phyloP scores from a whole-genome alignment of 1,140 invertebrate species.

The Chymomyza costata region DNA sequence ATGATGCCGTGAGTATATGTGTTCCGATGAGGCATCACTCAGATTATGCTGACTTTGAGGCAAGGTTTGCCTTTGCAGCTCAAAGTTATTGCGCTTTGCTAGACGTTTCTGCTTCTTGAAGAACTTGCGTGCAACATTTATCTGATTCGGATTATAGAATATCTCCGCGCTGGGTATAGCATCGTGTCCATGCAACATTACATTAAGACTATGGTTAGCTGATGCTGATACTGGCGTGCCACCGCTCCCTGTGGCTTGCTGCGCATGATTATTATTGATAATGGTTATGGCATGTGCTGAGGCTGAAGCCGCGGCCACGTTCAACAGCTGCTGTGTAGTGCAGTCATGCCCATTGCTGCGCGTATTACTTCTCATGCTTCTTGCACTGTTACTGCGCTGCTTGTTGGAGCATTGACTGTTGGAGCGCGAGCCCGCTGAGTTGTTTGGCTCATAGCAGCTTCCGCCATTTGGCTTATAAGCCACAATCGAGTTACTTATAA shows the following conservation, averaged over 20 bases:
- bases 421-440: slow-evolving; percentile 78
- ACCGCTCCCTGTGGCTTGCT: slow-evolving; percentile 53
- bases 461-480: slow-evolving; percentile 56
- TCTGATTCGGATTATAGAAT: slow-evolving; percentile 95
- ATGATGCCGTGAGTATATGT: slow-evolving; percentile 74
- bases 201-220: slow-evolving; percentile 82
- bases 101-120: slow-evolving; percentile 90
- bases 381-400: slow-evolving; percentile 42
- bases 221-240: slow-evolving; percentile 80
- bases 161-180: slow-evolving; percentile 80
- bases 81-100: slow-evolving; percentile 85
- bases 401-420: slow-evolving; percentile 79
- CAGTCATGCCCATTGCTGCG: slow-evolving; percentile 41
- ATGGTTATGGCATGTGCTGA: slow-evolving; percentile 30
- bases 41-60: slow-evolving; percentile 77
- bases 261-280: slow-evolving; percentile 47
- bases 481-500: slow-evolving; percentile 59
- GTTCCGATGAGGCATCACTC: slow-evolving; percentile 78
- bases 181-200: slow-evolving; percentile 68
- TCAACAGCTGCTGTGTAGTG: slow-evolving; percentile 47
- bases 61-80: slow-evolving; percentile 77
- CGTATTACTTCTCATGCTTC: slow-evolving; percentile 63
- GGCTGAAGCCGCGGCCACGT: slow-evolving; percentile 12
- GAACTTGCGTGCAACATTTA: slow-evolving; percentile 92
- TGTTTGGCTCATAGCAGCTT: slow-evolving; percentile 72